Evolutionary conservation across 2,797 vertebrate genomes (phyloP).

Genomic region (Iguana delicatissima): DNA sequence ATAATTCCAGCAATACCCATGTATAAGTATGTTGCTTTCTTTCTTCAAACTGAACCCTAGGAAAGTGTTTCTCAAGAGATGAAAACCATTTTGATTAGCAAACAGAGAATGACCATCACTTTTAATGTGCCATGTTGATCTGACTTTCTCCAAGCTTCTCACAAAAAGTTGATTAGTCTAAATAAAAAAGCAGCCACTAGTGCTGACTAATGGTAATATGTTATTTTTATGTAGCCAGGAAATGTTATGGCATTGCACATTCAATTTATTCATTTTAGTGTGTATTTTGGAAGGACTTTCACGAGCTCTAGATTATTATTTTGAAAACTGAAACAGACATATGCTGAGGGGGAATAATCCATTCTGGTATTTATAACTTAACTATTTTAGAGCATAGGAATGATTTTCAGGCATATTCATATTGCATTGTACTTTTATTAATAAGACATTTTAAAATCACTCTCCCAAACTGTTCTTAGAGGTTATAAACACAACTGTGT

Average conservation of each 20-base stretch:
- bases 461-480: conserved; percentile 43
- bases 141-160: conserved; percentile 5
- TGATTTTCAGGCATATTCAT: too few species aligned
- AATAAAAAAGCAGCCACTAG: not conserved
- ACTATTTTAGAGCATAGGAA: not conserved
- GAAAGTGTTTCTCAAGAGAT: not conserved
- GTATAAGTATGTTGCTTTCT: too few species aligned
- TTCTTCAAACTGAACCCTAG: not conserved
- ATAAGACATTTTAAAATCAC: not conserved
- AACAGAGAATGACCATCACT: not conserved
- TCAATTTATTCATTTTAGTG: not conserved
- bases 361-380: not conserved
- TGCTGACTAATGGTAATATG: not conserved
- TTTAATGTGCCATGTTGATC: not conserved
- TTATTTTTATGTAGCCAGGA: not conserved
- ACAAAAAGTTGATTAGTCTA: not conserved
- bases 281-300: not conserved
- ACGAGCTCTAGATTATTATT: not conserved
- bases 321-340: not conserved
- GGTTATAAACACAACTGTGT: conserved; percentile 28
- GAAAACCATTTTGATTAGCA: not conserved
- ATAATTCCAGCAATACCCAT: too few species aligned
- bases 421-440: conserved; percentile 27
- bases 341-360: not conserved
- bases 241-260: not conserved